Conservation (phyloP, 2,113 vertebrate genomes). For the Uropsilus gracilis region DNA sequence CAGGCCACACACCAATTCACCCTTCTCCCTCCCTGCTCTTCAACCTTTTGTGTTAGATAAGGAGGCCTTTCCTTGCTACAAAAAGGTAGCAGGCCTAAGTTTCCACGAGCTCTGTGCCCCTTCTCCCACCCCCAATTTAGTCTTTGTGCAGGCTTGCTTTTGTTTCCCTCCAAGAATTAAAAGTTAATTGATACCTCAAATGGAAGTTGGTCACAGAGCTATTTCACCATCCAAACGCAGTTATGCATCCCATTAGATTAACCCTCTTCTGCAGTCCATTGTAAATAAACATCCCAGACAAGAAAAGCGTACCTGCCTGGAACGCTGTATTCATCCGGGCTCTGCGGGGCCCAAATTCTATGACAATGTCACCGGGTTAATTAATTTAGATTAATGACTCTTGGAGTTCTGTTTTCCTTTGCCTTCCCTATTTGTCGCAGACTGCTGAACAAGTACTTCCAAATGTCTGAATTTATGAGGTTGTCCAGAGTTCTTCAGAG, state of each 20-base stretch:
- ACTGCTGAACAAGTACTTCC: slow-evolving; percentile 61
- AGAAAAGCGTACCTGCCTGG: slow-evolving; percentile 76
- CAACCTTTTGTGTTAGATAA: slow-evolving; percentile 76
- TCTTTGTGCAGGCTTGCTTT: slow-evolving; percentile 77
- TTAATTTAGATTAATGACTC: slow-evolving; percentile 77
- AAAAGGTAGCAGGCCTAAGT: slow-evolving; percentile 75
- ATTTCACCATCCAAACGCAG: slow-evolving; percentile 71
- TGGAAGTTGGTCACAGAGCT: slow-evolving; percentile 74
- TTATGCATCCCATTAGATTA: slow-evolving; percentile 79
- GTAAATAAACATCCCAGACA: slow-evolving; percentile 73
- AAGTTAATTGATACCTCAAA: slow-evolving; percentile 82
- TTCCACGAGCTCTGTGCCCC: slow-evolving; percentile 70
- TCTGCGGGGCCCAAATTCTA: slow-evolving; percentile 71
- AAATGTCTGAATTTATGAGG: slow-evolving; percentile 54
- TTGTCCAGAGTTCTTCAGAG: slow-evolving; percentile 43
- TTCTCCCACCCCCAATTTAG: slow-evolving; percentile 73
- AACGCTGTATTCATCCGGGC: slow-evolving; percentile 61
- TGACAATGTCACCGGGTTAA: slow-evolving; percentile 71
- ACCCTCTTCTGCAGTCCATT: slow-evolving; percentile 74
- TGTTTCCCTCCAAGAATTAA: slow-evolving; percentile 79
- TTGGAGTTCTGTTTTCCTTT: slow-evolving; percentile 66
- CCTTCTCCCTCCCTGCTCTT: slow-evolving; percentile 79
- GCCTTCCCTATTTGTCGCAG: slow-evolving; percentile 60
- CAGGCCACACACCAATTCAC: slow-evolving; percentile 78
- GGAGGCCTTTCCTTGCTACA: slow-evolving; percentile 76